A percentile compares a stretch with the other conserved stretches of the same genome.
Conservation (phyloP, 2,113 vertebrate species). For the Nesoenas mayeri region DNA sequence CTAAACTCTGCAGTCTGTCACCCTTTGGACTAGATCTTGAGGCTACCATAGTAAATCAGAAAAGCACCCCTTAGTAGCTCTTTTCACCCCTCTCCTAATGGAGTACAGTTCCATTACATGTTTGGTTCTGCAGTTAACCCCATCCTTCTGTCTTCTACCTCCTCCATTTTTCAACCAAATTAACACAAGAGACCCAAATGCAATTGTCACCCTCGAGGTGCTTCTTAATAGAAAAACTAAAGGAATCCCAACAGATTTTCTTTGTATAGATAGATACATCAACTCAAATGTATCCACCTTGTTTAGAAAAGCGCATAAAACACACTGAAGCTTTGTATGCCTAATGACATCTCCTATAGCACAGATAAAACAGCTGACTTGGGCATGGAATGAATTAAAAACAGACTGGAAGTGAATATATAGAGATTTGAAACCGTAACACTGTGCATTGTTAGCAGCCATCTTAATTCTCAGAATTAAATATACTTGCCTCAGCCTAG, state of each 20-base stretch:
- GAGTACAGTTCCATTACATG: rapidly evolving
- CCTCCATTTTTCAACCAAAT: neutral
- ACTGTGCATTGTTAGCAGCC: neutral
- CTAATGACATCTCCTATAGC: neutral
- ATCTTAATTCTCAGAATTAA: neutral
- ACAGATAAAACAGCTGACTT: neutral
- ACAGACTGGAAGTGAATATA: neutral
- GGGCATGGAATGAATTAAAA: neutral
- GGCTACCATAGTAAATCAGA: neutral
- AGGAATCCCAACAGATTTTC: neutral
- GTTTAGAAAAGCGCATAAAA: neutral
- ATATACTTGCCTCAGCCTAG: neutral
- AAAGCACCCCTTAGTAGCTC: neutral
- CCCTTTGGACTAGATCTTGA: neutral
- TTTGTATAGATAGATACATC: neutral
- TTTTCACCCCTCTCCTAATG: neutral
- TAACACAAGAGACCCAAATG: neutral
- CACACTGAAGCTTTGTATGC: neutral
- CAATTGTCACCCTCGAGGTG: neutral
- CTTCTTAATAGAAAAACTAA: neutral
- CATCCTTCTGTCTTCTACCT: neutral
- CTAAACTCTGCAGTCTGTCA: neutral
- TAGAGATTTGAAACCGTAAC: neutral
- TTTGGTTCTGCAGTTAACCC: neutral
- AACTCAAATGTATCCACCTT: too few relatives aligned